Evolutionary conservation across 2,113 vertebrate species (phyloP), one percentile per base, ranked within the genome.

Genomic region (Odobenus rosmarus): DNA sequence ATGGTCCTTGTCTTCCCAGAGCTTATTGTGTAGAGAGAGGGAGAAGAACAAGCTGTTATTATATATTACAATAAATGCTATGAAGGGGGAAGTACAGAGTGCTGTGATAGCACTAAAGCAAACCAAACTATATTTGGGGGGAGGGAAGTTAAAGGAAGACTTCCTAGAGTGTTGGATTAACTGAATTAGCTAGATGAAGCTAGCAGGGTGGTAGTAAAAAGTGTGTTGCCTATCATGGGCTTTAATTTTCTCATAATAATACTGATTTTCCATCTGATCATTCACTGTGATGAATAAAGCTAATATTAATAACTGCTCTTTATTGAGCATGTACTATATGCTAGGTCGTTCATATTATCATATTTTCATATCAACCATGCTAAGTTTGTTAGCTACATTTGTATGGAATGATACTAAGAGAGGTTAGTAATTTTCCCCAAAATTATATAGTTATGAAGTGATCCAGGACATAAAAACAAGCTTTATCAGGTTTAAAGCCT

Each of bases 331-430:
- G 3, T 85, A 39, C 31, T 86, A 6, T 64, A 42, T 88, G 16
- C 79, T 86, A 36, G 51, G 26, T 36, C 55, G 91, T 92, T 82
- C 67, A 53, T 7, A 55, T 71, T 64, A 86, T 57, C 16, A 57
- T 92, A 88, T 94, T 97, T 97, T 92, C 21, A 89, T 18, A 85
- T 64, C 28, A 88, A 72, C 21, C 42, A 42, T 85, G 21, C 19
- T 74, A 88, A 69, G 26, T 92, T 94, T 89, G 31, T 84, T 94
- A 88, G 46, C 13, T 57, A 6, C 64, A 84, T 88, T 84, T 97
- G 55, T 88, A 46, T 33, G 84, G 24, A 72, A 26, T 64, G 79
- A 85, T 24, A 55, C 59, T 93, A 36, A 88, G 15, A 86, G 72
- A 67, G 9, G 9, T 84, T 86, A 81, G 10, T 96, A 59, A 85